phyloP scores from a whole-genome alignment of 2,888 invertebrate genomes.

The Cantharis rufa region DNA sequence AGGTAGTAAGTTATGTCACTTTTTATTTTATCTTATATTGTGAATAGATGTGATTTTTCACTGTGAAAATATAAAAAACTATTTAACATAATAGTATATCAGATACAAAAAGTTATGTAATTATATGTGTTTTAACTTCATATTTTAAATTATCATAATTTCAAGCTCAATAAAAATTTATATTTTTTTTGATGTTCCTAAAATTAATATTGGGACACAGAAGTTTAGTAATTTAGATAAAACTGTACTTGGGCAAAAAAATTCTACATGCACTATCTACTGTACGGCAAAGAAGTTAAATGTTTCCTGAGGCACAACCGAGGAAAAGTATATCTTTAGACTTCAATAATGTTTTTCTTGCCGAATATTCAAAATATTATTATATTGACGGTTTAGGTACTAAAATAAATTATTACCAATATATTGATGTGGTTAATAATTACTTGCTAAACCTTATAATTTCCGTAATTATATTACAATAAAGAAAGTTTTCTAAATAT shows the following conservation, averaged over 20 bases:
- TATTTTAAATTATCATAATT: neutral
- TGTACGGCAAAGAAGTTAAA: neutral
- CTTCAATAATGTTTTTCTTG: too few species aligned
- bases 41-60: neutral
- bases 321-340: neutral
- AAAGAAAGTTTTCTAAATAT: neutral
- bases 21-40: neutral
- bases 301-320: neutral
- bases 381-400: neutral
- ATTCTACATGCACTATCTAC: too few species aligned
- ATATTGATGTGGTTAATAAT: neutral
- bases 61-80: neutral
- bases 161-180: neutral
- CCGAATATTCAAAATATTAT: neutral
- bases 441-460: neutral
- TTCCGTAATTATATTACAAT: neutral
- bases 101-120: neutral
- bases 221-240: neutral
- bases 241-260: neutral
- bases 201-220: neutral
- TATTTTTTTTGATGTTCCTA: neutral
- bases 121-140: neutral
- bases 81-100: neutral
- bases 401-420: neutral
- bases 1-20: neutral